phyloP scores from a whole-genome alignment of 2,888 invertebrate species.

The Brassicogethes aeneus region DNA sequence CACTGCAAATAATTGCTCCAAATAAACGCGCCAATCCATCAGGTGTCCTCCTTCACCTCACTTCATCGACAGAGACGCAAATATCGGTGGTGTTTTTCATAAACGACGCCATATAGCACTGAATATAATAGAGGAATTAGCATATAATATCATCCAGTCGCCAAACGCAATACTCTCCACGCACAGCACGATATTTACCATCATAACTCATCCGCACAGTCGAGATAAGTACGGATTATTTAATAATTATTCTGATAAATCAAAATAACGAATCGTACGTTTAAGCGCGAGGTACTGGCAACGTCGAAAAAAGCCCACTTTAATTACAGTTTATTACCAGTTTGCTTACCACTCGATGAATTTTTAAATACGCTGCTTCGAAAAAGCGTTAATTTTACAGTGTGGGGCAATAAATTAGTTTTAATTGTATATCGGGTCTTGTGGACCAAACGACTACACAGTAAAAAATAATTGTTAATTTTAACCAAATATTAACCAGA shows the following conservation, averaged over 20 bases:
- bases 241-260: slow-evolving; percentile 45
- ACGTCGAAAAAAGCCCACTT: slow-evolving; percentile 40
- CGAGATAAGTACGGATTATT: slow-evolving; percentile 40
- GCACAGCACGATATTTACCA: too few species aligned
- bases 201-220: slow-evolving; percentile 28
- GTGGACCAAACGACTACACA: too few species aligned
- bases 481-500: too few species aligned
- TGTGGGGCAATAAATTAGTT: background rate
- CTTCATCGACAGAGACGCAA: slow-evolving; percentile 15
- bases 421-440: background rate
- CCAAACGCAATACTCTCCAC: too few species aligned
- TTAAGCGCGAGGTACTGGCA: slow-evolving; percentile 35
- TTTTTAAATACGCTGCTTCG: background rate
- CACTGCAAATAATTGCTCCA: too few species aligned
- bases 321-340: slow-evolving; percentile 41
- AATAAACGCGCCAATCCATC: slow-evolving; percentile 24
- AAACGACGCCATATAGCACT: slow-evolving; percentile 38
- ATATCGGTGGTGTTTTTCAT: slow-evolving; percentile 12
- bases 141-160: slow-evolving; percentile 34
- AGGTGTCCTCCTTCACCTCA: slow-evolving; percentile 22
- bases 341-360: slow-evolving; percentile 21
- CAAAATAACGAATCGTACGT: slow-evolving; percentile 43
- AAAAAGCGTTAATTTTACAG: background rate
- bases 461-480: too few species aligned
- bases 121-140: slow-evolving; percentile 43